These are phyloP conservation scores for Passer domesticus DNA, from an alignment of 2,113 vertebrate genomes.

Conservation along the genomic window DNA sequence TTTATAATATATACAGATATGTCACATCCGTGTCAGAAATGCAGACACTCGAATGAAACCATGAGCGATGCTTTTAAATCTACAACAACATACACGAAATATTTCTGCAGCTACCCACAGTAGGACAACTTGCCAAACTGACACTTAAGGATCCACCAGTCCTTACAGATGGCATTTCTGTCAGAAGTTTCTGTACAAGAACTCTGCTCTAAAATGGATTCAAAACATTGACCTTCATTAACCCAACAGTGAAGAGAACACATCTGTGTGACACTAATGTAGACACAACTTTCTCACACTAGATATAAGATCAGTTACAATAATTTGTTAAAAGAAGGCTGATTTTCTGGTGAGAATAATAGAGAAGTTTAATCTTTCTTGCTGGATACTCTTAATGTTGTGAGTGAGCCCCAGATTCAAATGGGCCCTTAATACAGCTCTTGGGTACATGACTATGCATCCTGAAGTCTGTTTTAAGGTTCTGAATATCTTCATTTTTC, in stretches of 20 bases:
- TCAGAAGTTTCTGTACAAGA: slow-evolving; percentile 14
- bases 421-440: neutral
- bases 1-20: slow-evolving; percentile 80
- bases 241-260: slow-evolving; percentile 3
- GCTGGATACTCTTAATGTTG: neutral
- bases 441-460: neutral
- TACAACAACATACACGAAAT: slow-evolving; percentile 65
- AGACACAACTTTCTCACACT: neutral
- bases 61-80: slow-evolving; percentile 53
- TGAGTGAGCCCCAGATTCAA: neutral
- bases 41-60: slow-evolving; percentile 63
- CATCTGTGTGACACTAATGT: neutral
- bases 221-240: slow-evolving; percentile 38
- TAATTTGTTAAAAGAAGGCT: neutral
- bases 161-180: neutral
- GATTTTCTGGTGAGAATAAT: neutral
- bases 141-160: slow-evolving; percentile 11
- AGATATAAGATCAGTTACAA: neutral
- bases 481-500: neutral
- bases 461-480: neutral
- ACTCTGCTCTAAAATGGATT: slow-evolving; percentile 29
- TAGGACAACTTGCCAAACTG: slow-evolving; percentile 53
- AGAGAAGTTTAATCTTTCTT: neutral
- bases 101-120: slow-evolving; percentile 65
- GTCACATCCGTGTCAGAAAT: slow-evolving; percentile 72